phyloP scores from a whole-genome alignment of 1,140 invertebrate genomes.

The Drosophila pallidifrons region DNA sequence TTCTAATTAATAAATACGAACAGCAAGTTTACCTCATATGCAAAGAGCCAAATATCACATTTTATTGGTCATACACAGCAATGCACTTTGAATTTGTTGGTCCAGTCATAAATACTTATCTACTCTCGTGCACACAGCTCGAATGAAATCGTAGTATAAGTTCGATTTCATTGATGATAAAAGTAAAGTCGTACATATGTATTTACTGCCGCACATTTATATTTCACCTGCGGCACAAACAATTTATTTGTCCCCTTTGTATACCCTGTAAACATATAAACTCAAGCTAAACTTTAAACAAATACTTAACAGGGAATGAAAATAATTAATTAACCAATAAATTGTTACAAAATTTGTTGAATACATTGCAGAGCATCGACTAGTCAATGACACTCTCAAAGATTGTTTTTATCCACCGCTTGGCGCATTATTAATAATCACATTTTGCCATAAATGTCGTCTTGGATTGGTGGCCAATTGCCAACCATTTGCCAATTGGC shows the following conservation, averaged over 20 bases:
- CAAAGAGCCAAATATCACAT: constrained; percentile 67
- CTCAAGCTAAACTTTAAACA: background rate
- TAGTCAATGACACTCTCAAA: background rate
- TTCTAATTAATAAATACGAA: constrained; percentile 77
- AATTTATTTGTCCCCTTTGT: constrained; percentile 13
- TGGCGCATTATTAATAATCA: constrained; percentile 55
- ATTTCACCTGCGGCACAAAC: constrained; percentile 67
- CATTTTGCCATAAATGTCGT: constrained; percentile 54
- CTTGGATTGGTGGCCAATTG: constrained; percentile 51
- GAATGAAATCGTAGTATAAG: background rate
- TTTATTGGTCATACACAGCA: constrained; percentile 68
- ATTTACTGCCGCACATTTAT: constrained; percentile 16
- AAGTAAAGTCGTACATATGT: constrained; percentile 3
- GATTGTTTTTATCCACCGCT: background rate
- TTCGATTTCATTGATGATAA: no score
- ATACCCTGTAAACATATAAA: constrained; percentile 16
- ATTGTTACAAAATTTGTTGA: background rate
- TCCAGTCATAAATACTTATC: constrained; percentile 56
- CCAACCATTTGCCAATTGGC: constrained; percentile 55
- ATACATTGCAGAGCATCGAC: background rate
- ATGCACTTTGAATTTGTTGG: constrained; percentile 74
- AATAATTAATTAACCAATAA: background rate
- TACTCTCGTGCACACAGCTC: constrained; percentile 1
- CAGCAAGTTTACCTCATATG: constrained; percentile 36
- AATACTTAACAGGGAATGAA: background rate